Evolutionary conservation across 2,113 vertebrate genomes (phyloP), one percentile per base, ranked within the genome.

Genomic region (Oostethus manadensis): DNA sequence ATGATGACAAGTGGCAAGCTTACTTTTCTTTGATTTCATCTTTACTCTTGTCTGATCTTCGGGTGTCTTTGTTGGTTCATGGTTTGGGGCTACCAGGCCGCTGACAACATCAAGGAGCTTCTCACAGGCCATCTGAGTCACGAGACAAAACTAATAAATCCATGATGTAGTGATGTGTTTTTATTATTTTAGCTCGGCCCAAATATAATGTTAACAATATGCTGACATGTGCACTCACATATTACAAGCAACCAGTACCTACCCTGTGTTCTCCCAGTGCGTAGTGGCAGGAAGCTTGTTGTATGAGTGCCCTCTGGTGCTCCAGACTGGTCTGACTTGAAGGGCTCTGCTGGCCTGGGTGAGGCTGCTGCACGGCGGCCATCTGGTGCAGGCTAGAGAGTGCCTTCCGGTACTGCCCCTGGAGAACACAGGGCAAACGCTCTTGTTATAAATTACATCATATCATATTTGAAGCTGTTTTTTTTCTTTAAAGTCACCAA

Each of bases 341-440:
- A 9, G 91, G 70, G 49, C 92, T 90, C 84, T 93, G 93, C 81
- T 92, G 93, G 3, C 73, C 85, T 48, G 90, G 90, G 68, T 91
- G 91, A 58, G 92, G 90, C 43, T 92, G 88, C 71, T 94, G 96
- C 69, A 97, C 90, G 76, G 93, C 88, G 38, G 93, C 92, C 87
- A 98, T 89, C 68, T 96, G 95, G 73, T 94, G 92, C 35, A 98
- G 86, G 70, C 95, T 98, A 71, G 91, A 90, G 64, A 98, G 89
- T 1, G 95, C 95, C 74, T 98, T 98, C 71, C 95, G 95, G 84
- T 98, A 96, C 8, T 98, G 95, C 11, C 94, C 95, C 95, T 98
- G 74, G 21, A 71, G 51, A 47, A 79, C 16, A 62, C 17, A 64
- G 50, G 71, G 56, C 3, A 55, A 14, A 58, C 16, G 7, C 4